Evolutionary conservation across 2,888 invertebrate genomes (phyloP), one percentile per base, ranked within the genome.

Genomic region (Cheilosia scutellata): DNA sequence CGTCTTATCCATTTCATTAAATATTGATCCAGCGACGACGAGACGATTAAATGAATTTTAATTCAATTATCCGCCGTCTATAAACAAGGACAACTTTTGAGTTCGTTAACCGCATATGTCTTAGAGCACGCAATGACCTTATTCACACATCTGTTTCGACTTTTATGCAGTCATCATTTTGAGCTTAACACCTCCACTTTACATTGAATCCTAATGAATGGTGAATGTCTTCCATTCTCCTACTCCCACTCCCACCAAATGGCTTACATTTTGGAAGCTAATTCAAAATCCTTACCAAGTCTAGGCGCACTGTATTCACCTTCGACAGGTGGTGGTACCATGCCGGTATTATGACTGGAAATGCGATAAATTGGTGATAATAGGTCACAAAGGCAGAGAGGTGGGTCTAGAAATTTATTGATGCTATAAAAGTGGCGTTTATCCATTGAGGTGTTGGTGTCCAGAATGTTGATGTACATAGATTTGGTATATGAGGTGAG

Each of bases 321-420:
- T 78, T 70, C 70, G 77, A 78, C 66, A 75, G 63, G 65, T 75
- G 55, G 40, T 37, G 58, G 75, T 27, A 33, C 13, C 55, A 40
- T 16, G 16, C 53, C 49, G 33, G 53, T 60, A 27, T 68, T 77
- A 51, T 77, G 68, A 68, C 57, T 33, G 33, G n/a, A 13, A 53
- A 44, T 75, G 51, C 68, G 74, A 84, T 84, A 80, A 84, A 75
- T 79, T 65, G 75, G 65, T 75, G 75, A 75, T 84, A 79, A 84
- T 75, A 84, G 80, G 79, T 84, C 80, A 84, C 75, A 57, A 70
- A 80, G 80, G 49, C 55, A 58, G 20, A 20, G 20, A 20, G 80
- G 75, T 80, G 74, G 53, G 66, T 53, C 75, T 65, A 71, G 70
- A 60, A 63, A 80, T 84, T 84, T 60, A 84, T 84, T 70, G 71